Evolutionary conservation across 2,888 invertebrate genomes (phyloP).

Genomic region (Prenolepis imparis): DNA sequence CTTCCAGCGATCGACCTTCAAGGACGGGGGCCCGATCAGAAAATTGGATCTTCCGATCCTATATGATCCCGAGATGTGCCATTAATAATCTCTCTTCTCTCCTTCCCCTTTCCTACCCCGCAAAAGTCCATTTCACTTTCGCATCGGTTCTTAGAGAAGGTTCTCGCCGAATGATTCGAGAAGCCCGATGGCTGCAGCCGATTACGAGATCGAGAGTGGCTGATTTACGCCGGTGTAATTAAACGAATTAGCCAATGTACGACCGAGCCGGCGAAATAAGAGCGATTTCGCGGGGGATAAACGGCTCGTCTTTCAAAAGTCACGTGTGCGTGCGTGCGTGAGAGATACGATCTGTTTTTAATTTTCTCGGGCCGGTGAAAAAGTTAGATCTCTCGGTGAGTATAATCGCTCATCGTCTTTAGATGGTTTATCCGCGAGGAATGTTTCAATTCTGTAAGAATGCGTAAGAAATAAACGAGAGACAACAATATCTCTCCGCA

Average conservation of each 20-base stretch:
- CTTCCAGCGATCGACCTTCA: conserved; percentile 15
- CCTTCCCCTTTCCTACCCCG: background rate
- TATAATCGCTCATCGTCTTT: background rate
- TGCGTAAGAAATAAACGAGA: background rate
- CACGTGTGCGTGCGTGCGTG: conserved; percentile 26
- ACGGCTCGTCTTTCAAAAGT: conserved; percentile 43
- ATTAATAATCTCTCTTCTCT: conserved; percentile 20
- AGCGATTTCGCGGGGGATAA: conserved; percentile 50
- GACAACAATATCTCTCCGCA: background rate
- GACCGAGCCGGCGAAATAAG: conserved; percentile 58
- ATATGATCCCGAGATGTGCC: conserved; percentile 33
- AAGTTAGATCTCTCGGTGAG: conserved; percentile 14
- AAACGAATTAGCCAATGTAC: conserved; percentile 67
- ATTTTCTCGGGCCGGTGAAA: conserved; percentile 17
- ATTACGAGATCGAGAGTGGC: conserved; percentile 58
- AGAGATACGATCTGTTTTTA: conserved; percentile 44
- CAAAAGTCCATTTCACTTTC: conserved; percentile 53
- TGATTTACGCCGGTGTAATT: conserved; percentile 71
- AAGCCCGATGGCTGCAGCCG: conserved; percentile 51
- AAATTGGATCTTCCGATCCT: conserved; percentile 52
- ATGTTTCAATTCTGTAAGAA: conserved; percentile 14
- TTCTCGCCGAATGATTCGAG: conserved; percentile 50
- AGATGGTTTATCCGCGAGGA: background rate
- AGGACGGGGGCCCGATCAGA: conserved; percentile 45
- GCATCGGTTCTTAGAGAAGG: conserved; percentile 13